Evolutionary conservation across 2,888 invertebrate genomes (phyloP), one percentile per base, ranked within the genome.

Genomic region (Cancer borealis): DNA sequence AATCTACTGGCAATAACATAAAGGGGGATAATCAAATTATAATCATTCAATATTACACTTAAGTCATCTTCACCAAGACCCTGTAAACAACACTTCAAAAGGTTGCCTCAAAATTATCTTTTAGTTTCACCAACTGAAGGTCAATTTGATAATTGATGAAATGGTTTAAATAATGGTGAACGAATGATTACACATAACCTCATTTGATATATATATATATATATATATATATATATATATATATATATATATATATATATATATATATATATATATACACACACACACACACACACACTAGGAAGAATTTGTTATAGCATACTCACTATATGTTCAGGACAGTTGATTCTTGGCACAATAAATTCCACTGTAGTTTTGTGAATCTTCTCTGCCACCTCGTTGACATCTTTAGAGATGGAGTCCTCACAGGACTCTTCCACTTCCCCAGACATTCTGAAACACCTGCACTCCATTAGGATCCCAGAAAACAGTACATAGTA

Each of bases 321-420:
- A 89, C 92, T 93, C n/a, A 95, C 95, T 89, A 95, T 95, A n/a
- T 93, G 92, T 66, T 95, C 95, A 90, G 93, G 92, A 54, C 93
- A 93, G 73, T 95, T 95, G 30, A 95, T 84, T 26, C 92, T 92
- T n/a, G 95, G 95, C 4, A 90, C 60, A 12, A 84, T 92, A 2
- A 89, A 84, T 46, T 94, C 94, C 21, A 92, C 66, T 26, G 90
- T 87, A 17, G 46, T 88, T n/a, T 30, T 60, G 21, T 47, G 60
- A 30, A 49, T 45, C n/a, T 89, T 79, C 39, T 94, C 92, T 47
- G 30, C 84, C 12, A 66, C 94, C 54, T 92, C 92, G 26, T 92
- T 89, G 3, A 92, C 94, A n/a, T 92, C 94, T 47, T 92, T 87
- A 6, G 92, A 91, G 2, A 73, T 84, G 46, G 92, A 60, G 1